Percentiles rank a stretch among this genome's conserved stretches.
These are phyloP conservation scores for Dugesia japonica DNA, from an alignment of 2,888 invertebrate genomes.

Conservation along the genomic window DNA sequence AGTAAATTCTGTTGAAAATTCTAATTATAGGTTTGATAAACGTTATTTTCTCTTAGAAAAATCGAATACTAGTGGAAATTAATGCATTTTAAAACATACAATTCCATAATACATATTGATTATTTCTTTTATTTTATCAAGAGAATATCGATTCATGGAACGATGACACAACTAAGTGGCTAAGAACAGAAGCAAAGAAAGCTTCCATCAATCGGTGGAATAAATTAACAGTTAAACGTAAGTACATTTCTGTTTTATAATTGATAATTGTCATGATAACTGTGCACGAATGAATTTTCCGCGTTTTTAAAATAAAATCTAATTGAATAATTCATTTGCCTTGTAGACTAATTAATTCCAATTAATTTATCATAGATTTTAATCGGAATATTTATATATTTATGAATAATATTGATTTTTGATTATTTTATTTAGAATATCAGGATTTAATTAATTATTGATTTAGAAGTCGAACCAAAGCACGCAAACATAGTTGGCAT, in stretches of 20 bases:
- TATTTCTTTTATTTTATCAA: conserved; percentile 20
- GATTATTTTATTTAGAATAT: no score
- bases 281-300: not conserved
- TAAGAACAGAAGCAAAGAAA: conserved; percentile 1
- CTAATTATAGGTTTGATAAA: not conserved
- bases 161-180: not conserved
- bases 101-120: conserved; percentile 1
- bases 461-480: no score
- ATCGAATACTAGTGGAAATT: not conserved
- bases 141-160: not conserved
- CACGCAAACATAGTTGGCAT: no score
- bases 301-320: not conserved
- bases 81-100: conserved; percentile 15
- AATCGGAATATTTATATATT: no score
- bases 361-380: no score
- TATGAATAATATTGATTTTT: no score
- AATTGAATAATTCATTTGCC: not conserved
- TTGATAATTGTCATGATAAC: not conserved
- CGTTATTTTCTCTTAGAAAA: not conserved
- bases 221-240: conserved; percentile 9
- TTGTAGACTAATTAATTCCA: not conserved
- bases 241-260: not conserved
- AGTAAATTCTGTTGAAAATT: not conserved
- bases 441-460: no score
- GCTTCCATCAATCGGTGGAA: conserved; percentile 10